Conservation (phyloP, 2,797 vertebrate species). For the Hylomyscus alleni region DNA sequence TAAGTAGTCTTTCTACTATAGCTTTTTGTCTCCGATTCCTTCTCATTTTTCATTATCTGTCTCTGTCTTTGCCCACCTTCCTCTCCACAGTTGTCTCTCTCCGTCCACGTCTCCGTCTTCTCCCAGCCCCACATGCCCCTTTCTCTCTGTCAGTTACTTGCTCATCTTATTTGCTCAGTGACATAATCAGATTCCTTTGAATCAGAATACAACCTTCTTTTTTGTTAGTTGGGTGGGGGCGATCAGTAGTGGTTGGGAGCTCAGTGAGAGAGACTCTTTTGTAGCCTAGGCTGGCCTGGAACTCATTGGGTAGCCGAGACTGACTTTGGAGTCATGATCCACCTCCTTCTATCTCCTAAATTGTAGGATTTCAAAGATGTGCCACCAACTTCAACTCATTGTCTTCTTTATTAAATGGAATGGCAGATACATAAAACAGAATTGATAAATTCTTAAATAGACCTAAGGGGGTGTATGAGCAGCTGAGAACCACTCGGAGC, state of each 20-base stretch:
- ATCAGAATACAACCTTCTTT: constrained; percentile 36
- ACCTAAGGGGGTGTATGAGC: constrained; percentile 25
- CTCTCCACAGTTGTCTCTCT: not conserved
- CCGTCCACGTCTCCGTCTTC: not conserved
- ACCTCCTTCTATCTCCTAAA: not conserved
- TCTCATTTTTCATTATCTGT: constrained; percentile 38
- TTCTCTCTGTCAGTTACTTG: constrained; percentile 26
- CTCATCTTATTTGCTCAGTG: not conserved
- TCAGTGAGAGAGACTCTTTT: not conserved
- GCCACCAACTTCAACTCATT: no score
- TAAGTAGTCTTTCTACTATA: not conserved
- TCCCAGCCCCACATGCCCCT: fast-evolving
- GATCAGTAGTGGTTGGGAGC: not conserved
- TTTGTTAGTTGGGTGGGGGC: not conserved
- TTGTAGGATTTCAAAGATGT: not conserved
- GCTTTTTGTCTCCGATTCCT: not conserved
- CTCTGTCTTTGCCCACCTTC: not conserved
- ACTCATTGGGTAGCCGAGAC: not conserved
- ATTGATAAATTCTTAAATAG: constrained; percentile 44
- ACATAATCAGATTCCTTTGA: constrained; percentile 22
- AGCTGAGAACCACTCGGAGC: not conserved
- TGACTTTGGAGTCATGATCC: not conserved
- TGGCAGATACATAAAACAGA: not conserved
- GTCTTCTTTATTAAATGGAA: constrained; percentile 8
- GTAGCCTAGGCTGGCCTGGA: not conserved